Conservation (phyloP, 2,113 vertebrate genomes). For the Notarius lentiginosus region DNA sequence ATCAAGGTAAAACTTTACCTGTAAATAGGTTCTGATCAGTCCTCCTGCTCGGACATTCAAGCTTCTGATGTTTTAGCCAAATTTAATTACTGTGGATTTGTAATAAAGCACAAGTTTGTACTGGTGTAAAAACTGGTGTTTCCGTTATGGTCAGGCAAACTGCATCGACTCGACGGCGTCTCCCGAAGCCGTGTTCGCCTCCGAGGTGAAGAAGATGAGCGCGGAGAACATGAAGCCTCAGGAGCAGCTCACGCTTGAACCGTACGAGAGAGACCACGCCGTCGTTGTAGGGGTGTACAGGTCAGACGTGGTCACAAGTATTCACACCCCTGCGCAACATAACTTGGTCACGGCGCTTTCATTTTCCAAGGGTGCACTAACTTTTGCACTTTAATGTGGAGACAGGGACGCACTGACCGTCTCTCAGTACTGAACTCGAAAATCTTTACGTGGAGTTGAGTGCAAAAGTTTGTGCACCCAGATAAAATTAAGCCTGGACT, state of each 20-base stretch:
- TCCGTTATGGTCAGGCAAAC: slow-evolving; percentile 76
- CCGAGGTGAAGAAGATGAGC: slow-evolving; percentile 91
- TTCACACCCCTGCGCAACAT: neutral
- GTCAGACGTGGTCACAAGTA: slow-evolving; percentile 60
- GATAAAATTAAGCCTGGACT: neutral
- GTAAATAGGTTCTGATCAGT: neutral
- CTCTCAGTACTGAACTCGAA: too few species aligned
- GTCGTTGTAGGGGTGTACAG: slow-evolving; percentile 92
- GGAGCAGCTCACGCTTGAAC: slow-evolving; percentile 90
- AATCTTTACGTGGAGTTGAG: neutral
- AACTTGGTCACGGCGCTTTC: neutral
- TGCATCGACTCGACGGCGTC: slow-evolving; percentile 92
- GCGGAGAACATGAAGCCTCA: slow-evolving; percentile 93
- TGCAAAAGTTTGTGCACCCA: neutral
- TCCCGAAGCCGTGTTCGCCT: slow-evolving; percentile 87
- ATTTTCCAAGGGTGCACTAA: neutral
- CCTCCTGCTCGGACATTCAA: neutral
- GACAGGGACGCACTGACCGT: neutral
- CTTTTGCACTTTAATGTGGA: neutral
- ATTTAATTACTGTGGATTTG: neutral
- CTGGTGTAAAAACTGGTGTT: neutral
- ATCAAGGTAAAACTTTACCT: slow-evolving; percentile 81
- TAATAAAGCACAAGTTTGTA: neutral
- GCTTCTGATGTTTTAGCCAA: neutral
- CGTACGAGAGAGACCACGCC: slow-evolving; percentile 90